These are phyloP conservation scores for Nycticryphes semicollaris DNA, from an alignment of 2,113 vertebrate species.

Conservation along the genomic window DNA sequence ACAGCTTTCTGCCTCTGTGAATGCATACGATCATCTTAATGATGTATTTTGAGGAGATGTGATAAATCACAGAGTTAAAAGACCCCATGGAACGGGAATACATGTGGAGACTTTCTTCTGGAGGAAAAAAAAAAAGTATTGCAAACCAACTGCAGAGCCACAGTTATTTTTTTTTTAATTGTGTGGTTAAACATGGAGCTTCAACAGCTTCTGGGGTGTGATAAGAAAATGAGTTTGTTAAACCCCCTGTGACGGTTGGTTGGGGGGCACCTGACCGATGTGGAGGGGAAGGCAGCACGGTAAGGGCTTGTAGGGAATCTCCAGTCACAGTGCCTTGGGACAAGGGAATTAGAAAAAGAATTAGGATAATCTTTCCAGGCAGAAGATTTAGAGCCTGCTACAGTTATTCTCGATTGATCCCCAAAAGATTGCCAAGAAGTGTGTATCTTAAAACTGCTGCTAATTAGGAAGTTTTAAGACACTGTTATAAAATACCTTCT, in stretches of 20 bases:
- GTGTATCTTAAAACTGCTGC: constrained; percentile 57
- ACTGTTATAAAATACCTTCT: constrained; percentile 32
- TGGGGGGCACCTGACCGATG: background rate
- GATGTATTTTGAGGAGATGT: constrained; percentile 9
- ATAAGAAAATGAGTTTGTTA: background rate
- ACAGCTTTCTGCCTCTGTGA: constrained; percentile 13
- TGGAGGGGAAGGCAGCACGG: background rate
- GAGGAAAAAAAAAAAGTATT: background rate
- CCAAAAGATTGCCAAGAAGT: constrained; percentile 61
- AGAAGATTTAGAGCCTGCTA: constrained; percentile 62
- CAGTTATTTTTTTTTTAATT: background rate
- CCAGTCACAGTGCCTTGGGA: constrained; percentile 14
- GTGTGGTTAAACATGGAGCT: background rate
- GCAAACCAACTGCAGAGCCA: background rate
- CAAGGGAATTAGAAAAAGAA: constrained; percentile 52
- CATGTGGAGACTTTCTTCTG: background rate
- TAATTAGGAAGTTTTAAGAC: constrained; percentile 69
- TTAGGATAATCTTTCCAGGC: constrained; percentile 64
- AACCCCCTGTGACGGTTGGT: background rate
- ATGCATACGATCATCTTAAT: background rate
- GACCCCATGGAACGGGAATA: background rate
- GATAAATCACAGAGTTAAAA: constrained; percentile 23
- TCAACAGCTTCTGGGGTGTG: background rate
- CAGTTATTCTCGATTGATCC: constrained; percentile 48
- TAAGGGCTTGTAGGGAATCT: constrained; percentile 23